Conservation (phyloP, 2,888 invertebrate species). For the Chalcosyrphus nemorum region DNA sequence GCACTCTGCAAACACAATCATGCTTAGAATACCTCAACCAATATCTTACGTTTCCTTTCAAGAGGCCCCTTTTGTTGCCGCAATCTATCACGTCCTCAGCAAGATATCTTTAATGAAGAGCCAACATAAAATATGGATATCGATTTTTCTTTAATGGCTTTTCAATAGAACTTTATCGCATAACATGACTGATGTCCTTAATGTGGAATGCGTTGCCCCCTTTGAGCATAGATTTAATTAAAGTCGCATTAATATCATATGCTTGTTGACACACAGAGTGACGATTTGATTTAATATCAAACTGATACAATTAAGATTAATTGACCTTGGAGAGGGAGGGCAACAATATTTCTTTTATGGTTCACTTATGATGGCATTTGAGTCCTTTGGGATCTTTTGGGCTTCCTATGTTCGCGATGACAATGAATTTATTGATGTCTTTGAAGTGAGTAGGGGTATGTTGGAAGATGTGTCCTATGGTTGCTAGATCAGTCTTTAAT, state of each 20-base stretch:
- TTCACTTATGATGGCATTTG: neutral
- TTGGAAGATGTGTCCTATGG: too few species aligned
- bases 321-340: neutral
- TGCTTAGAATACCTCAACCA: neutral
- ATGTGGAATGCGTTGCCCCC: neutral
- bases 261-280: slow-evolving; percentile 7
- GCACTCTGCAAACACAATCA: neutral
- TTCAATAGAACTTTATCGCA: neutral
- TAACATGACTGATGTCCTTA: neutral
- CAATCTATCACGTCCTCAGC: neutral
- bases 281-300: slow-evolving; percentile 2
- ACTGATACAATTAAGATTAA: neutral
- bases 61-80: neutral
- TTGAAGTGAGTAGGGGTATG: neutral
- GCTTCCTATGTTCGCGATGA: neutral
- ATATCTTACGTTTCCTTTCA: neutral
- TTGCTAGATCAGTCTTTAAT: too few species aligned
- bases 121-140: neutral
- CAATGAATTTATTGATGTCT: neutral
- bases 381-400: neutral
- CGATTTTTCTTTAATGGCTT: neutral
- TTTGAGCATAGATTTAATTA: slow-evolving; percentile 3
- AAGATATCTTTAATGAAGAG: neutral
- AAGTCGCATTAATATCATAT: slow-evolving; percentile 9
- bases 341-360: neutral